Evolutionary conservation across 2,888 invertebrate species (phyloP).

Genomic region (Megaustenia siamemsis): DNA sequence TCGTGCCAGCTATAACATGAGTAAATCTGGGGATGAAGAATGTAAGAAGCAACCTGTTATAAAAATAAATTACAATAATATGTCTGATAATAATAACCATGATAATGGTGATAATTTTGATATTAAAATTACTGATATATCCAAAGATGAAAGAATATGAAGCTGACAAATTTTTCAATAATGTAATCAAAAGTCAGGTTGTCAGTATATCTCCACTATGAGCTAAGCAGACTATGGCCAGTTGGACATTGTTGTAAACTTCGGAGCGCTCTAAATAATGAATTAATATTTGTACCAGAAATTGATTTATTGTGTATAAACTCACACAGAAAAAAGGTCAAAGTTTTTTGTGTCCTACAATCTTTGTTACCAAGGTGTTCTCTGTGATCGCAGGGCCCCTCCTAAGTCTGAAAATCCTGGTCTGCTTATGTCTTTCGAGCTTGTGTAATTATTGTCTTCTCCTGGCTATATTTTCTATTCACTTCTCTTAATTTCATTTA

Average conservation of each 20-base stretch:
- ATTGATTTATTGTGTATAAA: too few species aligned
- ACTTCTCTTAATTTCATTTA: too few species aligned
- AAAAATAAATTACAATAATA: neutral
- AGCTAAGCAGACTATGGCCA: neutral
- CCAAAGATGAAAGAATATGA: neutral
- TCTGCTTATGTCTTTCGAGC: too few species aligned
- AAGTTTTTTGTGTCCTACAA: too few species aligned
- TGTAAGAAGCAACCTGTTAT: too few species aligned
- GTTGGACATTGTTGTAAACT: neutral
- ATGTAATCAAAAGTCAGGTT: neutral
- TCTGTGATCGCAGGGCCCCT: too few species aligned
- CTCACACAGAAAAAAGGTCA: too few species aligned
- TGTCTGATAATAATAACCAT: neutral
- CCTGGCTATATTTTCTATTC: too few species aligned
- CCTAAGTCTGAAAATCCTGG: too few species aligned
- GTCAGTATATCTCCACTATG: neutral
- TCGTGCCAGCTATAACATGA: neutral
- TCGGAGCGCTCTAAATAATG: neutral
- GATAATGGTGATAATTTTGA: neutral
- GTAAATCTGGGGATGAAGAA: neutral
- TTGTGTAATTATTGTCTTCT: too few species aligned
- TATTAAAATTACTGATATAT: neutral
- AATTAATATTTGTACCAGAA: neutral
- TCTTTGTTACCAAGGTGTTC: too few species aligned
- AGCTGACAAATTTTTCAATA: neutral